Conservation (phyloP, 2,113 vertebrate species). For the Ochotona curzoniae region DNA sequence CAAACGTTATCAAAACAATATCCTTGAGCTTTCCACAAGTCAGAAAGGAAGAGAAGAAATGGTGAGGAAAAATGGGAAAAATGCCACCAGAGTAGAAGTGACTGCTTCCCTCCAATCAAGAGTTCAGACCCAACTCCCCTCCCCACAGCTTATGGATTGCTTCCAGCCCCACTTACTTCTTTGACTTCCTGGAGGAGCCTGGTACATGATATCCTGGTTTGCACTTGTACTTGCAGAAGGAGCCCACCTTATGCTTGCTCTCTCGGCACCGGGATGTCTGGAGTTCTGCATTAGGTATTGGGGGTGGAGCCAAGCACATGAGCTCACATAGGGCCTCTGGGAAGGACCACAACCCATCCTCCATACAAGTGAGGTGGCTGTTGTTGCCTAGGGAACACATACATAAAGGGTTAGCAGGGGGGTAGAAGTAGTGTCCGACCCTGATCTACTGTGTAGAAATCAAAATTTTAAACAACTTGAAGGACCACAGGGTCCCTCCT, state of each 20-base stretch:
- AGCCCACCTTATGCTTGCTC: conserved; percentile 96
- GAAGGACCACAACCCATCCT: conserved; percentile 99
- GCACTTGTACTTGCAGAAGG: conserved; percentile 98
- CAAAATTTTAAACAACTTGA: background rate
- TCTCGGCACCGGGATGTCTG: conserved; percentile 94
- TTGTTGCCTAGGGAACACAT: conserved; percentile 90
- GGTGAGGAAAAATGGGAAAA: too few species aligned
- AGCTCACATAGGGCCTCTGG: conserved; percentile 97
- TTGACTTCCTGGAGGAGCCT: conserved; percentile 90
- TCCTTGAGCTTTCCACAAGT: background rate
- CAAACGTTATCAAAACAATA: background rate
- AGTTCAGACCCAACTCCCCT: background rate
- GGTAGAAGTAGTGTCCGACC: background rate
- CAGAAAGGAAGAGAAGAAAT: background rate
- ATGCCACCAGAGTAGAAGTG: background rate
- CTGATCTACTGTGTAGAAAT: rapidly evolving
- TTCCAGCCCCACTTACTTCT: conserved; percentile 88
- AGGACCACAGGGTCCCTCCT: background rate
- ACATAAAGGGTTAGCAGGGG: conserved; percentile 17
- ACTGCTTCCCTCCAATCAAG: background rate
- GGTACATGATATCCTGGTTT: conserved; percentile 96
- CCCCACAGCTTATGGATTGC: rapidly evolving
- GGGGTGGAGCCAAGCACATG: conserved; percentile 93
- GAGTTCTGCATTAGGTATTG: conserved; percentile 92
- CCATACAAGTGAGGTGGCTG: conserved; percentile 94